Evolutionary conservation across 2,888 invertebrate species (phyloP).

Genomic region (Yponomeuta sedellus): DNA sequence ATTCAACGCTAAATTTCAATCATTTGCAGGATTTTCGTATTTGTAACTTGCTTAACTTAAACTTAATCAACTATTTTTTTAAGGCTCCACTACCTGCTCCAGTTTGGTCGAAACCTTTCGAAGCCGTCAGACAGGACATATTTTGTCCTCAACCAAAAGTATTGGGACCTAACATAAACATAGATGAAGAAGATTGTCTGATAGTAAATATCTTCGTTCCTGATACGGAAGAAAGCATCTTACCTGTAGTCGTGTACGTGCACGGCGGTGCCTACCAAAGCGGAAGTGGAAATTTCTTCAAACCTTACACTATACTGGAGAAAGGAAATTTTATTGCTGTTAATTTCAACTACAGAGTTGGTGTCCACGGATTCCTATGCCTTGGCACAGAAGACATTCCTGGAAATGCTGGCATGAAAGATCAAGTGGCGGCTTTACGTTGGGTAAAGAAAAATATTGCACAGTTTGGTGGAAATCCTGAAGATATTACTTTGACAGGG

Average conservation of each 20-base stretch:
- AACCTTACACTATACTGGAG: constrained; percentile 21
- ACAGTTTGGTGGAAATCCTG: constrained; percentile 47
- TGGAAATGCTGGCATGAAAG: constrained; percentile 53
- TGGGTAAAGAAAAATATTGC: constrained; percentile 50
- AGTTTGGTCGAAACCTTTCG: not conserved
- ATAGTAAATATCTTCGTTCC: constrained; percentile 28
- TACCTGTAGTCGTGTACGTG: constrained; percentile 33
- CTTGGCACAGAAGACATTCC: constrained; percentile 35
- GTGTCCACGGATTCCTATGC: constrained; percentile 37
- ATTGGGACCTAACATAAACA: too few relatives aligned
- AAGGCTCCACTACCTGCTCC: constrained; percentile 13
- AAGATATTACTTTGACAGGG: constrained; percentile 46
- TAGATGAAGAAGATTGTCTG: constrained; percentile 8
- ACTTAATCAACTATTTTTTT: not conserved
- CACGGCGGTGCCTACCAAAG: constrained; percentile 34
- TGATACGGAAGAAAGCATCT: constrained; percentile 27
- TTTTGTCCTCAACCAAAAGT: not conserved
- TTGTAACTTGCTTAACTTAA: too few relatives aligned
- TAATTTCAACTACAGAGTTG: constrained; percentile 31
- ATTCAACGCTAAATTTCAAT: too few relatives aligned
- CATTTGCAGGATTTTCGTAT: too few relatives aligned
- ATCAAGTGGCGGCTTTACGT: constrained; percentile 44
- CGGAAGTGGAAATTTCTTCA: constrained; percentile 22
- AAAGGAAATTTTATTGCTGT: constrained; percentile 25
- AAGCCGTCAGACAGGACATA: not conserved